A percentile compares a stretch with the other conserved stretches of the same genome.
These are phyloP conservation scores for Agapornis canus DNA, from an alignment of 2,797 vertebrate genomes.

Conservation along the genomic window DNA sequence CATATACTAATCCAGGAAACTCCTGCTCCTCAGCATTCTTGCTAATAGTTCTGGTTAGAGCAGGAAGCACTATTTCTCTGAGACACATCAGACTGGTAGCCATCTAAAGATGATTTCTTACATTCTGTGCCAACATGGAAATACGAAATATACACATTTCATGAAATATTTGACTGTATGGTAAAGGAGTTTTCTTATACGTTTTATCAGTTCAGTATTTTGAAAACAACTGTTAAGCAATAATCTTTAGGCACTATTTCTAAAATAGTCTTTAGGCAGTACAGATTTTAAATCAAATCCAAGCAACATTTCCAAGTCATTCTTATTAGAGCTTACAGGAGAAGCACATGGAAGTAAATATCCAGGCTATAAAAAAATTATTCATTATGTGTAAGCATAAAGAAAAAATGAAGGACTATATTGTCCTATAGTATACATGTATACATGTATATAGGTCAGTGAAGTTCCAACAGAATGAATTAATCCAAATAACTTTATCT, in stretches of 20 bases:
- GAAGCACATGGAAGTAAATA: neutral
- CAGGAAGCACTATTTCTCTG: neutral
- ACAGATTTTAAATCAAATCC: neutral
- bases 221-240: neutral
- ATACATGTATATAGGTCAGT: neutral
- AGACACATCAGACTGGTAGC: neutral
- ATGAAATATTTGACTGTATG: neutral
- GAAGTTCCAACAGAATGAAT: neutral
- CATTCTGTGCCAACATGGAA: neutral
- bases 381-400: neutral
- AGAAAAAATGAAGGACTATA: neutral
- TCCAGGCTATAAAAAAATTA: neutral
- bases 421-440: neutral
- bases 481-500: neutral
- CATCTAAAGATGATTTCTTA: neutral
- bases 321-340: neutral
- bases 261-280: neutral
- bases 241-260: neutral
- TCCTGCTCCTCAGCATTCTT: neutral
- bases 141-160: neutral
- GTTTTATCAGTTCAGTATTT: neutral
- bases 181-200: neutral
- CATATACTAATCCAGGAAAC: neutral
- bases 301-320: neutral
- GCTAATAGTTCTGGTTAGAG: neutral